Base-by-base conservation (phyloP, 2,888 invertebrate species). In the Ophion obscuratus region DNA sequence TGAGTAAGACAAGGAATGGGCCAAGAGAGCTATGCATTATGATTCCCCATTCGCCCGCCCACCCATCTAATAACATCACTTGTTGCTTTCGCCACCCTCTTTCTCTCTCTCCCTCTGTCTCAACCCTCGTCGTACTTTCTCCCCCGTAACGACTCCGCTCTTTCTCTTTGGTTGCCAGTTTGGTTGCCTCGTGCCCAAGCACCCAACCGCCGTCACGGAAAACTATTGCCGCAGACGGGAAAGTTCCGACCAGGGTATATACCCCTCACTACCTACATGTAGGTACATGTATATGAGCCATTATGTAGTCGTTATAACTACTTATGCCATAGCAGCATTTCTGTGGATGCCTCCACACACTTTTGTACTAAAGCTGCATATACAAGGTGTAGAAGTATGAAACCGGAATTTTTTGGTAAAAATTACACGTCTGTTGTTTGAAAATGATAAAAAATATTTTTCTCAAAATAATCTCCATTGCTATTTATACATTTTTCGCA, bases 51-150 rank as follows among this genome's bases (percentile, higher is more conserved):
- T 87, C 85, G 82, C 83, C 87, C 90, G 88, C 90, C 91, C 91
- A 89, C 90, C 91, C 90, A 92, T 91, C 93, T 93, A 93, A 93
- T 93, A 93, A 93, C 92, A 91, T 93, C 93, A 93, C 93, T 93
- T 94, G 93, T 93, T 94, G 93, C 93, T 89, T 89, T 85, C 78
- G 68, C 53, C 79, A 75, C 84, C 83, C 75, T 75, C 57, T 81
- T 78, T 77, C 85, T 87, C 85, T 81, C 76, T 67, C 64, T 75
- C 79, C 71, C 80, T 64, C 73, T 53, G 61, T 64, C 68, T 66
- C 36, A 31, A 31, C 31, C 31, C 2, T 31, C 31, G 31, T 83
- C 83, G 81, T 83, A 81, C 79, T 81, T 76, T 67, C 71, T 81
- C 81, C 67, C 62, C 70, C 76, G 5, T 5, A 27, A 27, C 1